Evolutionary conservation across 2,888 invertebrate genomes (phyloP).

Genomic region (Beris chalybata): DNA sequence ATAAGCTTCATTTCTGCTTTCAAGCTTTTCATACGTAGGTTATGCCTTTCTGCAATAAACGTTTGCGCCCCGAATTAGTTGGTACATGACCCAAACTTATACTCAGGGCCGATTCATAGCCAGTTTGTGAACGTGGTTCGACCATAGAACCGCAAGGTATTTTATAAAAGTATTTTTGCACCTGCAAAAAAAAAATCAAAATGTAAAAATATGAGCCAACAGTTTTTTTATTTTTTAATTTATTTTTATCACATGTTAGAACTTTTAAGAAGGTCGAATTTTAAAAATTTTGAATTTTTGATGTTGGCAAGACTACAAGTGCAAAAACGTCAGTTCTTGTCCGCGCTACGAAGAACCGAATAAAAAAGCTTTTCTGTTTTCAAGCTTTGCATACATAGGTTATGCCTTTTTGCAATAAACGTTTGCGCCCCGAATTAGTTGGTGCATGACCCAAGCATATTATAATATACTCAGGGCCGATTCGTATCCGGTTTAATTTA

Average conservation of each 20-base stretch:
- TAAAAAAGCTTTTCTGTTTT: neutral
- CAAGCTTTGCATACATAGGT: conserved; percentile 36
- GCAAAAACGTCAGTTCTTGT: neutral
- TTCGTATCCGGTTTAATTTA: conserved; percentile 53
- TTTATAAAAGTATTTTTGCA: conserved; percentile 49
- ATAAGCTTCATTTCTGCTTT: neutral
- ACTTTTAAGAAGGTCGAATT: too few relatives aligned
- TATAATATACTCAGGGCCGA: conserved; percentile 55
- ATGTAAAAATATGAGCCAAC: too few relatives aligned
- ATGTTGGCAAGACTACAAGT: neutral
- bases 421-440: conserved; percentile 50
- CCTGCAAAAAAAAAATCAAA: conserved; percentile 41
- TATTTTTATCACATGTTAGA: conserved; percentile 7
- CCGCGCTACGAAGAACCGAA: neutral
- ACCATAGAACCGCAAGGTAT: conserved; percentile 43
- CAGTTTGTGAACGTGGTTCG: conserved; percentile 52
- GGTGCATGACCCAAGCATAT: conserved; percentile 56
- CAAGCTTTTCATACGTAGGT: conserved; percentile 36
- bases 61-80: conserved; percentile 50
- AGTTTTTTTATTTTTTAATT: neutral
- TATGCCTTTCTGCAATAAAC: conserved; percentile 52
- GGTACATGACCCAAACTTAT: conserved; percentile 57
- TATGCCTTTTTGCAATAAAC: conserved; percentile 52
- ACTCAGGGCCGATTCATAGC: conserved; percentile 58
- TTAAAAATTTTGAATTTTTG: neutral